Conservation (phyloP, 2,888 invertebrate genomes). For the Deilephila elpenor region DNA sequence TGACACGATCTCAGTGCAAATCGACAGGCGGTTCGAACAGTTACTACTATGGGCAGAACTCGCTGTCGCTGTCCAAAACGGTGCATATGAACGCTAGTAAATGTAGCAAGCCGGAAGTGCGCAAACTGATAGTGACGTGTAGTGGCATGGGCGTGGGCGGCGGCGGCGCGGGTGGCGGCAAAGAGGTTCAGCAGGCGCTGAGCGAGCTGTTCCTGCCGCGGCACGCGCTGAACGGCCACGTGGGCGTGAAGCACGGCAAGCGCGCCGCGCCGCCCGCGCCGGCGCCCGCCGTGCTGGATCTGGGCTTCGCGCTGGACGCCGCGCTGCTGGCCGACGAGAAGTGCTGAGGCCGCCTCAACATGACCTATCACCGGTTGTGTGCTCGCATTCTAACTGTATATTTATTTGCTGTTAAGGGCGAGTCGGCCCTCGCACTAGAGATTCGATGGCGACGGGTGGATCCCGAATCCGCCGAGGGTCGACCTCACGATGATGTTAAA, state of each 20-base stretch:
- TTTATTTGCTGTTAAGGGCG: conserved; percentile 76
- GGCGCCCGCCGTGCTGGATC: conserved; percentile 65
- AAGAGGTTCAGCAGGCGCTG: conserved; percentile 63
- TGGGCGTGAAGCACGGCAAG: conserved; percentile 56
- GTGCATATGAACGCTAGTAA: conserved; percentile 77
- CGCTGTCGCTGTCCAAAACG: conserved; percentile 72
- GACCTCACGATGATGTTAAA: conserved; percentile 74
- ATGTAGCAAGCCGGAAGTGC: conserved; percentile 78
- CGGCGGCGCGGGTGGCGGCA: conserved; percentile 38
- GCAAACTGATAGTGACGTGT: conserved; percentile 79
- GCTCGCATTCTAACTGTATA: conserved; percentile 76
- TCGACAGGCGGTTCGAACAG: conserved; percentile 63
- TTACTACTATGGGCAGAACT: conserved; percentile 70
- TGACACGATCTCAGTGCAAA: conserved; percentile 72
- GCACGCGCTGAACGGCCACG: conserved; percentile 66
- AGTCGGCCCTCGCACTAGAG: conserved; percentile 49
- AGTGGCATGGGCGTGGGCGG: conserved; percentile 53
- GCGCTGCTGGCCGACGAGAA: conserved; percentile 81
- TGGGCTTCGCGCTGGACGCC: conserved; percentile 77
- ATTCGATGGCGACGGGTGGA: conserved; percentile 59
- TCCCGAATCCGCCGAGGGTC: conserved; percentile 65
- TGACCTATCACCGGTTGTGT: conserved; percentile 67
- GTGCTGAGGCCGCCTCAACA: conserved; percentile 62
- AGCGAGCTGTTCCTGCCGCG: conserved; percentile 67
- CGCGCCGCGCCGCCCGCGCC: conserved; percentile 47